Conservation (phyloP, 1,140 invertebrate species). For the Papilio glaucus region DNA sequence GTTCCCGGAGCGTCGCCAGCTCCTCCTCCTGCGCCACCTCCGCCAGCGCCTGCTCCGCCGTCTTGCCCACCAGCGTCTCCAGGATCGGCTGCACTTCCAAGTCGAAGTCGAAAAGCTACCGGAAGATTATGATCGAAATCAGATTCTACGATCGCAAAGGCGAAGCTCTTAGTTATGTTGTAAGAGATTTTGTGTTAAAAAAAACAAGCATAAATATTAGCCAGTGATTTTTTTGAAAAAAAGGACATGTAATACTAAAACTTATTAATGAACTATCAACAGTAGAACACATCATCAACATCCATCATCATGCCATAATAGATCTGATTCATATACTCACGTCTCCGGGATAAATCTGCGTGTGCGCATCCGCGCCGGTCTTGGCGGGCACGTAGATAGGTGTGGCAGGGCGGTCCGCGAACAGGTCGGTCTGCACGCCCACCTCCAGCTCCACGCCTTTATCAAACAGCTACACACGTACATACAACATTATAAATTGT, state of each 20-base stretch:
- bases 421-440: slow-evolving; percentile 93
- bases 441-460: slow-evolving; percentile 89
- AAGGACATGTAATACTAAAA: too few relatives aligned
- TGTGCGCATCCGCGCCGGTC: slow-evolving; percentile 90
- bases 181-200: too few relatives aligned
- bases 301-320: too few relatives aligned
- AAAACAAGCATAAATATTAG: too few relatives aligned
- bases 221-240: too few relatives aligned
- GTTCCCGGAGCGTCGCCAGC: slow-evolving; percentile 87
- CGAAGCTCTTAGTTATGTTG: too few relatives aligned
- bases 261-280: too few relatives aligned
- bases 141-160: background rate
- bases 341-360: slow-evolving; percentile 94
- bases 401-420: slow-evolving; percentile 89
- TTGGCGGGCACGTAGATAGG: slow-evolving; percentile 91
- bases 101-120: slow-evolving; percentile 94
- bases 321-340: slow-evolving; percentile 80
- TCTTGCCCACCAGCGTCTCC: slow-evolving; percentile 94
- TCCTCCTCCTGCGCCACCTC: slow-evolving; percentile 93
- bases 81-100: slow-evolving; percentile 93
- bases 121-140: slow-evolving; percentile 37
- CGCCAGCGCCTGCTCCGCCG: slow-evolving; percentile 92
- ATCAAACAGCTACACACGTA: slow-evolving; percentile 84
- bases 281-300: too few relatives aligned
- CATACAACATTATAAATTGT: slow-evolving; percentile 14